Evolutionary conservation across 2,797 vertebrate genomes (phyloP).

Genomic region (Valencia hispanica): DNA sequence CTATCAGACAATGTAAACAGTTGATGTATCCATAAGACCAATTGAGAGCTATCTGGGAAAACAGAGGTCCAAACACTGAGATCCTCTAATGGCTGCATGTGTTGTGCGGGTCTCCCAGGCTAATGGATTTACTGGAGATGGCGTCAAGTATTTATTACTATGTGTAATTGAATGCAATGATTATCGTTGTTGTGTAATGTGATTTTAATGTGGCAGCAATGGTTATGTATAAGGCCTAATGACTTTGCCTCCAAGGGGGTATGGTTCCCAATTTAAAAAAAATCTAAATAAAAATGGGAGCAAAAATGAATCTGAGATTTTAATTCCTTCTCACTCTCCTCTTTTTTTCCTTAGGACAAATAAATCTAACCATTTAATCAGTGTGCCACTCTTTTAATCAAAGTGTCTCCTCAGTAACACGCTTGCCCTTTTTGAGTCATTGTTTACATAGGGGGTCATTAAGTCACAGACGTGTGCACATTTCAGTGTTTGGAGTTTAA

Average conservation of each 20-base stretch:
- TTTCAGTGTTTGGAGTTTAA: conserved; percentile 54
- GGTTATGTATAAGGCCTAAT: conserved; percentile 87
- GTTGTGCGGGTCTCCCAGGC: conserved; percentile 69
- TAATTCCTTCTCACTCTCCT: conserved; percentile 56
- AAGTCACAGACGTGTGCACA: conserved; percentile 61
- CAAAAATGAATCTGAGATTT: conserved; percentile 63
- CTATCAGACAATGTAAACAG: conserved; percentile 50
- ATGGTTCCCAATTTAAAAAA: conserved; percentile 71
- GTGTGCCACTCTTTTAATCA: conserved; percentile 66
- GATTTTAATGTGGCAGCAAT: conserved; percentile 87
- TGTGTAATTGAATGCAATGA: conserved; percentile 88
- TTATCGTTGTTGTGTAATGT: conserved; percentile 88
- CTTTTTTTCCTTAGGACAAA: conserved; percentile 65
- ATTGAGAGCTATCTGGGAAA: conserved; percentile 39
- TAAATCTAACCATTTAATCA: conserved; percentile 75
- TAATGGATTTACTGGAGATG: conserved; percentile 87
- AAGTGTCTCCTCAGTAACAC: conserved; percentile 69
- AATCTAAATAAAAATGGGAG: conserved; percentile 59
- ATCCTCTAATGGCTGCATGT: conserved; percentile 49
- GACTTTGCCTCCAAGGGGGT: conserved; percentile 82
- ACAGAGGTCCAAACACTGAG: conserved; percentile 52
- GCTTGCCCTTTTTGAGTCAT: conserved; percentile 71
- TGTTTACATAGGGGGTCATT: conserved; percentile 64
- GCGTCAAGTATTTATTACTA: conserved; percentile 85
- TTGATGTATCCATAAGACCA: conserved; percentile 25